These are phyloP conservation scores for Nasonia vitripennis DNA, from an alignment of 1,140 invertebrate species.

Conservation along the genomic window DNA sequence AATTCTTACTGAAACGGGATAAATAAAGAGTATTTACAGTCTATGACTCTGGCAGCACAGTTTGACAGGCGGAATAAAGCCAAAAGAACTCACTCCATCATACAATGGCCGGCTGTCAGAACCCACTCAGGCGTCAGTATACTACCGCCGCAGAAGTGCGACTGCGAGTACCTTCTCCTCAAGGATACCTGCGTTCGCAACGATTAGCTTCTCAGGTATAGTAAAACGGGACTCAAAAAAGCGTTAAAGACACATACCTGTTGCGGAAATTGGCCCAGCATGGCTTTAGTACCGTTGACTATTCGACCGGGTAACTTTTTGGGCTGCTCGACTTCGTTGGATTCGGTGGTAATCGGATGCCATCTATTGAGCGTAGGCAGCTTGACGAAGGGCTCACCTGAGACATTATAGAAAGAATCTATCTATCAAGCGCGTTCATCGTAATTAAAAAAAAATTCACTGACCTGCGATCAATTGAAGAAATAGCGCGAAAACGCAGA, in stretches of 20 bases:
- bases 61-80: not conserved
- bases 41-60: too few species aligned
- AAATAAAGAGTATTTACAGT: too few species aligned
- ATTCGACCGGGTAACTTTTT: constrained; percentile 18
- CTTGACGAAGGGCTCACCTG: not conserved
- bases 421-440: too few species aligned
- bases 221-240: not conserved
- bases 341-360: not conserved
- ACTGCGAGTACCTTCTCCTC: constrained; percentile 37
- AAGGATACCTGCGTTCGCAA: constrained; percentile 33
- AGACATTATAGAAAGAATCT: not conserved
- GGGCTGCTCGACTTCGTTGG: not conserved
- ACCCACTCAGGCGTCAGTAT: constrained; percentile 37
- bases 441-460: not conserved
- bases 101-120: constrained; percentile 45
- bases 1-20: not conserved
- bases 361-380: not conserved
- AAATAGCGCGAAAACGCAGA: not conserved
- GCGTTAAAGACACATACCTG: not conserved
- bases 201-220: not conserved
- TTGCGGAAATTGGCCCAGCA: constrained; percentile 43
- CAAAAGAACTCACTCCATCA: constrained; percentile 16
- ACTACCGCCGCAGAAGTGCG: constrained; percentile 49
- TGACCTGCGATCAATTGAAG: constrained; percentile 8
- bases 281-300: constrained; percentile 43